Percentiles rank a stretch among this genome's conserved stretches.
phyloP scores from a whole-genome alignment of 2,797 vertebrate genomes.

The Ficedula albicollis region DNA sequence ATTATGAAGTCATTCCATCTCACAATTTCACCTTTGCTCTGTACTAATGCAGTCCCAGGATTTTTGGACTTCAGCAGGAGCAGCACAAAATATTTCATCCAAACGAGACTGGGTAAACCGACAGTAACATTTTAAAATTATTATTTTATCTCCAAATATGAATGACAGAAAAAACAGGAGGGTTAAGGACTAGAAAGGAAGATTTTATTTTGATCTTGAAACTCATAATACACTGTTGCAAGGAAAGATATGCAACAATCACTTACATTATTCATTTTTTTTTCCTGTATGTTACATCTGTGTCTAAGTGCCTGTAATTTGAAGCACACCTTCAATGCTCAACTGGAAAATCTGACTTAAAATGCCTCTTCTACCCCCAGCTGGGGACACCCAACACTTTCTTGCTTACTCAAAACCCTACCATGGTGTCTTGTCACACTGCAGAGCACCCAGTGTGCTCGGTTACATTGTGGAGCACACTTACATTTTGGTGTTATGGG shows the following conservation, averaged over 20 bases:
- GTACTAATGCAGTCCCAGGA: background rate
- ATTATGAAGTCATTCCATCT: background rate
- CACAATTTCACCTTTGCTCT: background rate
- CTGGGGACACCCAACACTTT: rapidly evolving
- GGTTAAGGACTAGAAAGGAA: background rate
- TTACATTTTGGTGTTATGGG: background rate
- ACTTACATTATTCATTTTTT: background rate
- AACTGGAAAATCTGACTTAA: background rate
- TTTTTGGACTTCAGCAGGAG: background rate
- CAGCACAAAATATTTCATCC: background rate
- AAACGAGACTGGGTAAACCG: background rate
- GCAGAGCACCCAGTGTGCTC: background rate
- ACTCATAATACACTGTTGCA: background rate
- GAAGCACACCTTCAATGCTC: background rate
- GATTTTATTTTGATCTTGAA: background rate
- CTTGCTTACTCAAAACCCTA: background rate
- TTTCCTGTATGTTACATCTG: background rate
- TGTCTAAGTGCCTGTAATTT: background rate
- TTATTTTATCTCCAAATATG: background rate
- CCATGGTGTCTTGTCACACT: background rate
- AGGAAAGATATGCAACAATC: background rate
- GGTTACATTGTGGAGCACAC: background rate
- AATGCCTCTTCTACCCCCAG: background rate
- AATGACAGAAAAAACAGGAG: background rate
- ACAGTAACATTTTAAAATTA: background rate